Conservation (phyloP, 2,113 vertebrate species). For the Physeter macrocephalus region DNA sequence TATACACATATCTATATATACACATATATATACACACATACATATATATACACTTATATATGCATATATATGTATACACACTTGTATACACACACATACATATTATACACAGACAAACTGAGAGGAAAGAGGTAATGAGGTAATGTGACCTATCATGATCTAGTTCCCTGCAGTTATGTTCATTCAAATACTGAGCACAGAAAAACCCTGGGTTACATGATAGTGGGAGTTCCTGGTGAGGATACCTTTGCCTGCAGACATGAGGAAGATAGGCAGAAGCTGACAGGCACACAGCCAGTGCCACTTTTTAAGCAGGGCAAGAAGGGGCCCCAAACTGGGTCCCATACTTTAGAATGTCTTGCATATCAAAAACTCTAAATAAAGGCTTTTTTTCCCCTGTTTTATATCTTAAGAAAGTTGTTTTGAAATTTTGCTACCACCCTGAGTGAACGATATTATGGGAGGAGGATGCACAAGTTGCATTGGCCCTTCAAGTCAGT, state of each 20-base stretch:
- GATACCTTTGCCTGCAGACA: not conserved
- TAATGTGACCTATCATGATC: not conserved
- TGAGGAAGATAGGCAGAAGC: not conserved
- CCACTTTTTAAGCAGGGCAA: not conserved
- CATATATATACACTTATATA: no score
- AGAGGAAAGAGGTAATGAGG: not conserved
- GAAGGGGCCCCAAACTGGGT: no score
- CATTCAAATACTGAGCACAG: not conserved
- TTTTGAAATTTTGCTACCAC: not conserved
- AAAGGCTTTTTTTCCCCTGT: not conserved
- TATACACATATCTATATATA: no score
- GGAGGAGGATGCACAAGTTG: not conserved
- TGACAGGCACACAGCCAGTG: accelerated
- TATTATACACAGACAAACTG: not conserved
- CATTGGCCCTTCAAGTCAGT: no score
- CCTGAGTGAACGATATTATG: not conserved
- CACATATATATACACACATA: no score
- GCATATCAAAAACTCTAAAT: not conserved
- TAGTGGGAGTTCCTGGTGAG: not conserved
- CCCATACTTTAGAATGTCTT: not conserved
- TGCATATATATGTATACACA: accelerated
- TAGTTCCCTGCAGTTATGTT: not conserved
- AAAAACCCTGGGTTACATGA: not conserved
- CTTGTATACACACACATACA: not conserved
- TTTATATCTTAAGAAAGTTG: not conserved